A percentile compares a stretch with the other conserved stretches of the same genome.
Conservation (phyloP, 1,140 invertebrate species). For the Gerris buenoi region DNA sequence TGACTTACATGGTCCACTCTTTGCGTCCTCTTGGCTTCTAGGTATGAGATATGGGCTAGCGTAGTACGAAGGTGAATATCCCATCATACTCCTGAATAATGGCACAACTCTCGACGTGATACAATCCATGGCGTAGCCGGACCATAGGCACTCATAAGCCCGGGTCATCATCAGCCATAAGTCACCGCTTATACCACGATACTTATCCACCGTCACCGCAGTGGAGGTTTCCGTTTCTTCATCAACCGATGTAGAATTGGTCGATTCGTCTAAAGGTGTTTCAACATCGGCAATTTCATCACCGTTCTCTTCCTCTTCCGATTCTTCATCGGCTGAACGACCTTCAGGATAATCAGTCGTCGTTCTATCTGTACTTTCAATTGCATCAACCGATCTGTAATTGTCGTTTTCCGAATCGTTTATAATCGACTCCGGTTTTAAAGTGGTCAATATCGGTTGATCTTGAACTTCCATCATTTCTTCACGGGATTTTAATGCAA, state of each 20-base stretch:
- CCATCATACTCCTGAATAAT: conserved; percentile 10
- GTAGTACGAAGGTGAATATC: background rate
- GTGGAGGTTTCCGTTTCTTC: background rate
- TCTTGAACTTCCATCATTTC: background rate
- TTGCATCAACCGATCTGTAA: background rate
- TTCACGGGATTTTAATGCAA: background rate
- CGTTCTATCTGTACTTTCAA: background rate
- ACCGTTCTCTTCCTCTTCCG: background rate
- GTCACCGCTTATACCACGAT: background rate
- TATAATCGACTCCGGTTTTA: background rate
- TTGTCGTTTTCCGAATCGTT: background rate
- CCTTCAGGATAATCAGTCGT: background rate
- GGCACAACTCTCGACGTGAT: conserved; percentile 9
- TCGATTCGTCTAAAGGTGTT: background rate
- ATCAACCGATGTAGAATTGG: background rate
- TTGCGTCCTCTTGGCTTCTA: background rate
- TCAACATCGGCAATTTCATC: background rate
- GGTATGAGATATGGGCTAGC: background rate
- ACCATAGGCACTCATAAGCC: conserved; percentile 6
- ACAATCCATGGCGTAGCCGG: conserved; percentile 6
- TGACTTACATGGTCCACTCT: background rate
- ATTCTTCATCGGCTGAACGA: background rate
- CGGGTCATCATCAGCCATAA: conserved; percentile 3
- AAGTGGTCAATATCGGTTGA: background rate
- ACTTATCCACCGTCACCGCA: background rate